Conservation (phyloP, 64 coral and sea anemone genomes). For the Pocillopora damicornis region DNA sequence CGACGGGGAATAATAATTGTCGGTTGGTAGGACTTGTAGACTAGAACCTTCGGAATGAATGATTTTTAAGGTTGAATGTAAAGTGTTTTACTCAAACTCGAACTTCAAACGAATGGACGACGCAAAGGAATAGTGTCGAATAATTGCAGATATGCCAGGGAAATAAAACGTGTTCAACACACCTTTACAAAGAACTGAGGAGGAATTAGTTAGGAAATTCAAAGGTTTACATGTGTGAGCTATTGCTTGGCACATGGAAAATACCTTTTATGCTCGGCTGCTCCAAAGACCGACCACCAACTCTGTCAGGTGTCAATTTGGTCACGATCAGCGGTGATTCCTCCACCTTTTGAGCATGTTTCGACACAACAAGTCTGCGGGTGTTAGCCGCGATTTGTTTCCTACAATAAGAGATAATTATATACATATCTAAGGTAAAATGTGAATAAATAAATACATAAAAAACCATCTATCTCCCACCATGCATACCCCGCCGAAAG, state of each 20-base stretch:
- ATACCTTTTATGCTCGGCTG: conserved; percentile 4
- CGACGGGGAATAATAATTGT: conserved; percentile 12
- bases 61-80: neutral
- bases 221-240: too few relatives aligned
- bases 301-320: neutral
- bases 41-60: neutral
- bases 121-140: too few relatives aligned
- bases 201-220: too few relatives aligned
- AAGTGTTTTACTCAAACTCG: neutral
- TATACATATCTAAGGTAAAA: neutral
- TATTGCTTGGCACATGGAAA: neutral
- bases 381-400: conserved; percentile 72
- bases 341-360: conserved; percentile 44
- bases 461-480: too few relatives aligned
- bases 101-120: too few relatives aligned
- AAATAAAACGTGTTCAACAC: too few relatives aligned
- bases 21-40: neutral
- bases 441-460: neutral
- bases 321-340: conserved; percentile 17
- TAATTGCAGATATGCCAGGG: too few relatives aligned
- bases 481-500: too few relatives aligned
- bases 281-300: neutral
- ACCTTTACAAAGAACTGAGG: too few relatives aligned
- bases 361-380: conserved; percentile 52
- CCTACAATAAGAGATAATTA: conserved; percentile 4